Conservation (phyloP, 2,888 invertebrate species). For the Chamaedrilus cognettii region DNA sequence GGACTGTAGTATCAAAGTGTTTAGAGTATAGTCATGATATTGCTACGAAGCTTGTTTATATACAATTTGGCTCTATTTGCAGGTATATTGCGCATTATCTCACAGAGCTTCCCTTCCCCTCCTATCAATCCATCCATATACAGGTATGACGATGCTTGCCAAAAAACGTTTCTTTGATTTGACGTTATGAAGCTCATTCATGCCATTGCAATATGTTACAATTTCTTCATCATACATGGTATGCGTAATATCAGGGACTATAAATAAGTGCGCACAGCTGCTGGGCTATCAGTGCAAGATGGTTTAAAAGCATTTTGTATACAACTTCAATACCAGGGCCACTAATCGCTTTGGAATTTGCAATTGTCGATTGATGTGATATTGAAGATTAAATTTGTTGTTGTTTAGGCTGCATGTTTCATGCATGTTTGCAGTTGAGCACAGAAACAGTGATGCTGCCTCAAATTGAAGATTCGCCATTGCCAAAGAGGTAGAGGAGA, state of each 20-base stretch:
- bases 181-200: background rate
- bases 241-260: no score
- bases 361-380: no score
- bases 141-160: background rate
- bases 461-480: constrained; percentile 92
- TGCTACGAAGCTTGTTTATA: no score
- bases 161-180: background rate
- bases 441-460: constrained; percentile 84
- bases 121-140: constrained; percentile 65
- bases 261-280: no score
- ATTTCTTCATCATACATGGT: background rate
- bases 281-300: no score
- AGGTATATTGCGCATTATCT: constrained; percentile 88
- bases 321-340: no score
- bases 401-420: no score
- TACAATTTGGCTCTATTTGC: no score
- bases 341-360: no score
- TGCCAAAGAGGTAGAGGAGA: constrained; percentile 77
- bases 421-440: constrained; percentile 44
- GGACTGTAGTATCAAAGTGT: background rate
- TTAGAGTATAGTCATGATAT: background rate
- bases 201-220: background rate
- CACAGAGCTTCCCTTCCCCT: constrained; percentile 97
- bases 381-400: no score
- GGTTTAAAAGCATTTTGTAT: no score